Conservation (phyloP, 2,113 vertebrate genomes). For the Lepus americanus region DNA sequence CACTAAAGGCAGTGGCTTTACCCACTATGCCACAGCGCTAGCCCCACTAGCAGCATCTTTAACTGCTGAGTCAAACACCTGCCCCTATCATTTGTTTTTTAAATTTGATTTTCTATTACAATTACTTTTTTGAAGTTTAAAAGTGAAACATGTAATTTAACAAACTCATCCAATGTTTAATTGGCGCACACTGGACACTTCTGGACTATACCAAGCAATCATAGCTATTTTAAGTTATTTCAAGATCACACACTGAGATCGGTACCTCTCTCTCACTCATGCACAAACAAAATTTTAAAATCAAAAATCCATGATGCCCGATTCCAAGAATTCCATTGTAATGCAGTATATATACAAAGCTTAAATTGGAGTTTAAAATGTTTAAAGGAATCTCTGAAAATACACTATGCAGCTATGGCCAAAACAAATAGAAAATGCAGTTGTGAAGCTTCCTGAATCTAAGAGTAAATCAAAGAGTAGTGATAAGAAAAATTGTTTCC, state of each 20-base stretch:
- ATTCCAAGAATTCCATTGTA: conserved; percentile 54
- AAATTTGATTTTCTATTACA: conserved; percentile 58
- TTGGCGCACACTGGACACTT: not conserved
- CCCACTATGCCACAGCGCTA: no score
- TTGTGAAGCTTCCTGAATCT: conserved; percentile 22
- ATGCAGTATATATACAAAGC: conserved; percentile 17
- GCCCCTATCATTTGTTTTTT: no score
- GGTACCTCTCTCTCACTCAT: not conserved
- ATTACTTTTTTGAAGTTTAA: not conserved
- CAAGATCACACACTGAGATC: conserved; percentile 17
- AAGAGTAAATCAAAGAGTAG: conserved; percentile 24
- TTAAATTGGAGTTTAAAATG: conserved; percentile 35
- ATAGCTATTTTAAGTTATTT: conserved; percentile 64
- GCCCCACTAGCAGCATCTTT: no score
- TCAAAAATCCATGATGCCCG: not conserved
- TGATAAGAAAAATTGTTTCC: conserved; percentile 17
- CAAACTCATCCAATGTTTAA: conserved; percentile 35
- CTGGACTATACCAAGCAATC: conserved; percentile 12
- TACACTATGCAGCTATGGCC: not conserved
- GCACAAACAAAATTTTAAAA: not conserved
- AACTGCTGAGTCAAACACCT: no score
- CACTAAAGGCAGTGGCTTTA: no score
- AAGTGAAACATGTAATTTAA: conserved; percentile 19
- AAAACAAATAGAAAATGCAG: conserved; percentile 46
- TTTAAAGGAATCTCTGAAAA: conserved; percentile 41